These are phyloP conservation scores for Merodon equestris DNA, from an alignment of 2,888 invertebrate species.

Conservation along the genomic window DNA sequence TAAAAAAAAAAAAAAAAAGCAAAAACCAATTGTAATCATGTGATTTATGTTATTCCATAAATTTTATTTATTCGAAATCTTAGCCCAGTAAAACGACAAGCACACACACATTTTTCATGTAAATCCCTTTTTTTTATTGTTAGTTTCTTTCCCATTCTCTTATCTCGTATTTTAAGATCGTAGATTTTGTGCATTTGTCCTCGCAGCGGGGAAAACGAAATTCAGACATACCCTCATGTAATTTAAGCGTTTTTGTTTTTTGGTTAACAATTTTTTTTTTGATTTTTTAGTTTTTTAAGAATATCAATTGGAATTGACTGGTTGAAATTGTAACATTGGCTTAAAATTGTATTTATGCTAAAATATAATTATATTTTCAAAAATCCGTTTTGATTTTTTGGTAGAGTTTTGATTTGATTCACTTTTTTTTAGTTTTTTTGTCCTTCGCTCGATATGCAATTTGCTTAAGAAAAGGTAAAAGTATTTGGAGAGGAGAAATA, in stretches of 20 bases:
- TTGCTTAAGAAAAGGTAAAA: slow-evolving; percentile 14
- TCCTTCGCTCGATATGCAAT: neutral
- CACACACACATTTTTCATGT: slow-evolving; percentile 18
- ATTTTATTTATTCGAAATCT: slow-evolving; percentile 48
- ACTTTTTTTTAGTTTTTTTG: slow-evolving; percentile 16
- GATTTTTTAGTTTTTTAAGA: slow-evolving; percentile 37
- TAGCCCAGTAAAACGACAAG: slow-evolving; percentile 26
- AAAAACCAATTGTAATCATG: slow-evolving; percentile 42
- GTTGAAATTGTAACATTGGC: slow-evolving; percentile 19
- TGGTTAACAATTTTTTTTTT: slow-evolving; percentile 3
- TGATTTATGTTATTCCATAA: slow-evolving; percentile 65
- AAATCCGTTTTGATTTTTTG: slow-evolving; percentile 24
- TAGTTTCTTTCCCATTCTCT: no score
- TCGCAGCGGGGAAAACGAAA: slow-evolving; percentile 3
- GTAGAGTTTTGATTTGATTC: slow-evolving; percentile 3
- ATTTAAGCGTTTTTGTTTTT: slow-evolving; percentile 11
- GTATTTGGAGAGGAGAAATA: slow-evolving; percentile 23
- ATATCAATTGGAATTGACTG: slow-evolving; percentile 30
- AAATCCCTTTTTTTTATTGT: no score
- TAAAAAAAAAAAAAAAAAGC: slow-evolving; percentile 15
- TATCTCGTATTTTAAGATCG: slow-evolving; percentile 67
- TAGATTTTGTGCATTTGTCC: slow-evolving; percentile 62
- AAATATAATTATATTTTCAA: slow-evolving; percentile 13
- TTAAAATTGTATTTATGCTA: slow-evolving; percentile 22
- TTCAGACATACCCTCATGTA: slow-evolving; percentile 2